Evolutionary conservation across 2,888 invertebrate genomes (phyloP).

Genomic region (Clivina fossor): DNA sequence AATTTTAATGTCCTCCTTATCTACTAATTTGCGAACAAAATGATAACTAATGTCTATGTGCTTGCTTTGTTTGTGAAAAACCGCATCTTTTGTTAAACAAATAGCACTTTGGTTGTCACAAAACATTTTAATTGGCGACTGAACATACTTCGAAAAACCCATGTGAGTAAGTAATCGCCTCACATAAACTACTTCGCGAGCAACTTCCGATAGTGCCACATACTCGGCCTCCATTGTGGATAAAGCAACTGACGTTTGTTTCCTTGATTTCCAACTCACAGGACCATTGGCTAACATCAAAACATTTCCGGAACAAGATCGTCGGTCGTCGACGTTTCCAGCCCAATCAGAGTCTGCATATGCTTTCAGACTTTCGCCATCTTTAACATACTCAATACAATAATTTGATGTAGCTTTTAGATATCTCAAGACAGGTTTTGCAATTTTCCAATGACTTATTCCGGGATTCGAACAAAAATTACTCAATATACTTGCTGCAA

Average conservation of each 20-base stretch:
- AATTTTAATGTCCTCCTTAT: background rate
- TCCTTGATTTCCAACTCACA: slow-evolving; percentile 1
- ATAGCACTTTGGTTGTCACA: slow-evolving; percentile 10
- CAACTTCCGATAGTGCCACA: background rate
- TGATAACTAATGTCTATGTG: slow-evolving; percentile 6
- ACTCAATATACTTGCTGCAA: slow-evolving; percentile 36
- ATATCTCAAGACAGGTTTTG: slow-evolving; percentile 34
- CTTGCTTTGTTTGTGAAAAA: background rate
- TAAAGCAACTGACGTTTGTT: slow-evolving; percentile 1
- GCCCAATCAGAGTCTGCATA: slow-evolving; percentile 38
- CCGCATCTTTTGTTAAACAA: background rate
- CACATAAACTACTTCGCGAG: background rate
- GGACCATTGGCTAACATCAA: slow-evolving; percentile 34
- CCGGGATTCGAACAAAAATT: slow-evolving; percentile 25
- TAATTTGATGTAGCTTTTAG: slow-evolving; percentile 25
- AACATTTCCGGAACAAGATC: slow-evolving; percentile 34
- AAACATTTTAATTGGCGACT: background rate
- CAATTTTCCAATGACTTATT: slow-evolving; percentile 29
- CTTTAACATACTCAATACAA: slow-evolving; percentile 35
- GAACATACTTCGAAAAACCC: background rate
- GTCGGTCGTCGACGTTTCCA: slow-evolving; percentile 33
- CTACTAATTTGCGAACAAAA: background rate
- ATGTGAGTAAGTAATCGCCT: background rate
- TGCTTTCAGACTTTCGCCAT: slow-evolving; percentile 17
- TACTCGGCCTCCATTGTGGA: slow-evolving; percentile 14